Base-by-base conservation (phyloP, 2,888 invertebrate genomes). In the Phengaris alcon region DNA sequence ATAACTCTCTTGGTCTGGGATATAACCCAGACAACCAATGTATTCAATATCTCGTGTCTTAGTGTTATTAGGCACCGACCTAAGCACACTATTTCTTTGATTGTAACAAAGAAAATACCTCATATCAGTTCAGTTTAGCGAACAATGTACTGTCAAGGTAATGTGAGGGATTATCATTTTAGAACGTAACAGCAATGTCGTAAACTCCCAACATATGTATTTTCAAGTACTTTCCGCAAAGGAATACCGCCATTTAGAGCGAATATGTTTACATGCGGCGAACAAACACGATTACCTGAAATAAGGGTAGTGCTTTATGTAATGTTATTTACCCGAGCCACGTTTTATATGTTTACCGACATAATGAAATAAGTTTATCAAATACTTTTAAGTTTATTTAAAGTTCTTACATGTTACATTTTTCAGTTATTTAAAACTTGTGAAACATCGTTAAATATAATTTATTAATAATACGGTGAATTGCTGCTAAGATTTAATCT, bases 261-360 rank as follows among this genome's bases (percentile, higher is more conserved):
- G 83, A 84, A 85, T 86, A 84, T 91, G 91, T 91, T 90, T 91
- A 85, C 87, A 84, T 82, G 84, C 82, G 85, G 84, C 84, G 84
- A 80, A 88, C 85, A 89, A 91, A 91, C 91, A 91, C 88, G 88
- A 90, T 91, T 91, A 91, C 87, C 87, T 87, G 86, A 84, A 91
- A 90, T 90, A 90, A 90, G 90, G 90, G 88, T 87, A 88, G 88
- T 88, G 86, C 86, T 86, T 87, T 88, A 80, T 77, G 79, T 88
- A 88, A 89, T 88, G 89, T 85, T 88, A 88, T 90, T 87, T 87
- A 89, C 85, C 78, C 75, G 70, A 77, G 74, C 75, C 68, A 76
- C 77, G 75, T 74, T 54, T 73, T 69, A 77, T 76, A 75, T 76
- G 77, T 76, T 75, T 74, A 74, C 76, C 52, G 68, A 75, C 57